Evolutionary conservation across 2,888 invertebrate genomes (phyloP).

Genomic region (Cheilosia variabilis): DNA sequence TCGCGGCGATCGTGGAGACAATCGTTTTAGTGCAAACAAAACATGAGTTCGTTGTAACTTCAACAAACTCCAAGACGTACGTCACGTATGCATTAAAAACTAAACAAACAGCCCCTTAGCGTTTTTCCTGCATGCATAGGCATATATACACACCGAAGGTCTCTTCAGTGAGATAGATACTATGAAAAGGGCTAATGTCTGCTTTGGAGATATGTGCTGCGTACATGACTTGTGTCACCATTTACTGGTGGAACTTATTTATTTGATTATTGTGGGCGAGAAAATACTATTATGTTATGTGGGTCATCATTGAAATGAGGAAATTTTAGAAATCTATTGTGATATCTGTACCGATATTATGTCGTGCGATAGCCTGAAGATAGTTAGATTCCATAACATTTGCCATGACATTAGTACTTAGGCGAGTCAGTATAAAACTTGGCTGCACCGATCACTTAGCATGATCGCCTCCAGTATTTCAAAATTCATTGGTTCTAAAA

Average conservation of each 20-base stretch:
- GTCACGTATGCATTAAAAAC: slow-evolving; percentile 2
- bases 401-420: too few species aligned
- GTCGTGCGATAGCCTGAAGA: too few species aligned
- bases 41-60: not conserved
- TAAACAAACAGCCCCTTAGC: not conserved
- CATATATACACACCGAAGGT: slow-evolving; percentile 4
- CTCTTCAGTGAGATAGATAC: not conserved
- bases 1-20: too few species aligned
- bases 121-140: not conserved
- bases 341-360: too few species aligned
- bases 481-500: too few species aligned
- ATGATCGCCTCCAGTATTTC: too few species aligned
- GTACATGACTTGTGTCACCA: slow-evolving; percentile 8
- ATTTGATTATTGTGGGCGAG: not conserved
- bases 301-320: too few species aligned
- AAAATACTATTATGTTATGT: too few species aligned
- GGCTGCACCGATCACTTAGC: too few species aligned
- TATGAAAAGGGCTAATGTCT: not conserved
- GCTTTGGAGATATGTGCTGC: not conserved
- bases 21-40: not conserved
- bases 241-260: not conserved
- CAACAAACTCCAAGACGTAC: not conserved
- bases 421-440: too few species aligned
- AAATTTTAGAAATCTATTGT: too few species aligned
- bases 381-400: too few species aligned